Evolutionary conservation across 2,888 invertebrate genomes (phyloP), one percentile per base, ranked within the genome.

Genomic region (Agrotis ipsilon): DNA sequence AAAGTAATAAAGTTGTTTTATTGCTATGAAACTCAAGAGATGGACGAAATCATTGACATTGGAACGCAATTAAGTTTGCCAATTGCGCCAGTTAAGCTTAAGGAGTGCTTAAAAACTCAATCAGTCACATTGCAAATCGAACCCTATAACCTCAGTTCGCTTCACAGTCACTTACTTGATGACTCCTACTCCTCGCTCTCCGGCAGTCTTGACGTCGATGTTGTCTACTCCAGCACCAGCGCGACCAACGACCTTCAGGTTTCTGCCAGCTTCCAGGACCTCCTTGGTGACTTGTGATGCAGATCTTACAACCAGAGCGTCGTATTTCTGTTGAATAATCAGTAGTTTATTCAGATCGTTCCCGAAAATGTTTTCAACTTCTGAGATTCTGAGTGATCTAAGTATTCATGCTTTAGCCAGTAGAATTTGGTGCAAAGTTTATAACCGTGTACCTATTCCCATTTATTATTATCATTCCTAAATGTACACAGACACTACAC

Each of bases 191-290:
- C 98, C 98, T 84, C 97, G 97, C 80, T 97, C 96, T 0, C 98
- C 98, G 6, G 99, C 99, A 9, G 98, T 98, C 51, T 96, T 94
- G 57, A 98, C 97, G 91, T 99, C 99, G 80, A 99, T 99, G 94
- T 99, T 99, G 95, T 99, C 99, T 6, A 99, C 99, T 5, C 99
- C 99, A 2, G 99, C 99, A 9, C 99, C 99, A n/a, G 99, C 99
- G 57, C 99, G 97, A 18, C 99, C 99, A 54, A 99, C 98, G 21
- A 99, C 98, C 94, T 98, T 98, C 55, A 99, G 96, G 68, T 97
- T 97, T 2, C 96, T 96, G 2, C 97, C 98, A 1, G 97, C 97
- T 68, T 97, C 97, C 75, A 99, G 96, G 43, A 99, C 97, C 81
- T 98, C 98, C 67, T 97, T 97, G 2, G 99, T 99, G 68, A 99